Conservation (phyloP, 2,113 vertebrate genomes). For the Leptobrachium leishanense region DNA sequence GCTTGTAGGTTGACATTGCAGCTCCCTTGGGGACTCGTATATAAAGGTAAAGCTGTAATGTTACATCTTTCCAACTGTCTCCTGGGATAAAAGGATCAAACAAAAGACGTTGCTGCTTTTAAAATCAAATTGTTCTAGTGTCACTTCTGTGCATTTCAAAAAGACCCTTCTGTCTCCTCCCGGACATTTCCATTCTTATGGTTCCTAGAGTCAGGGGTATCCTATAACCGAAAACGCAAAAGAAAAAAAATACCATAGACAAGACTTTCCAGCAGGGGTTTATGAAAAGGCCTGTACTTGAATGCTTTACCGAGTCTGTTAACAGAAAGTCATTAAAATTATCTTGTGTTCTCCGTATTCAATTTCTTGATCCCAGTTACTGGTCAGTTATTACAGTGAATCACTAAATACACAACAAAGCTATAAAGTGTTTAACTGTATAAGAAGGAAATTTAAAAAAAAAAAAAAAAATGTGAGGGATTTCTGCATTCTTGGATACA, state of each 20-base stretch:
- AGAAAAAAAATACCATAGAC: neutral
- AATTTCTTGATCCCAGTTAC: constrained; percentile 52
- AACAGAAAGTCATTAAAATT: constrained; percentile 69
- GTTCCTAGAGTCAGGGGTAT: neutral
- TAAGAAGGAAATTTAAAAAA: neutral
- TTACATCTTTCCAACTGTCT: too few species aligned
- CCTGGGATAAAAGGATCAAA: too few species aligned
- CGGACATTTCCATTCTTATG: neutral
- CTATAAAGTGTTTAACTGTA: neutral
- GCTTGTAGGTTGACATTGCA: too few species aligned
- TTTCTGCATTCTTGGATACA: neutral
- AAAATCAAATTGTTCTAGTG: constrained; percentile 11
- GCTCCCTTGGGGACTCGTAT: too few species aligned
- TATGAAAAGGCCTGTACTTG: constrained; percentile 60
- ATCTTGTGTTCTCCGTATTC: constrained; percentile 57
- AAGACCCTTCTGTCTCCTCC: neutral
- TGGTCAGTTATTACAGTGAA: neutral
- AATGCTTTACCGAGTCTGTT: constrained; percentile 63
- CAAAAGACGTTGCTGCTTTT: too few species aligned
- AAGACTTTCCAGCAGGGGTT: constrained; percentile 36
- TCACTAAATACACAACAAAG: neutral
- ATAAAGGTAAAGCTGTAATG: too few species aligned
- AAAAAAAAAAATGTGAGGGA: neutral
- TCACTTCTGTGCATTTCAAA: neutral
- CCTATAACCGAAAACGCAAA: neutral